Conservation (phyloP, 30 jellyfish, hydroid and myxozoan species). For the Turritopsis dohrnii region DNA sequence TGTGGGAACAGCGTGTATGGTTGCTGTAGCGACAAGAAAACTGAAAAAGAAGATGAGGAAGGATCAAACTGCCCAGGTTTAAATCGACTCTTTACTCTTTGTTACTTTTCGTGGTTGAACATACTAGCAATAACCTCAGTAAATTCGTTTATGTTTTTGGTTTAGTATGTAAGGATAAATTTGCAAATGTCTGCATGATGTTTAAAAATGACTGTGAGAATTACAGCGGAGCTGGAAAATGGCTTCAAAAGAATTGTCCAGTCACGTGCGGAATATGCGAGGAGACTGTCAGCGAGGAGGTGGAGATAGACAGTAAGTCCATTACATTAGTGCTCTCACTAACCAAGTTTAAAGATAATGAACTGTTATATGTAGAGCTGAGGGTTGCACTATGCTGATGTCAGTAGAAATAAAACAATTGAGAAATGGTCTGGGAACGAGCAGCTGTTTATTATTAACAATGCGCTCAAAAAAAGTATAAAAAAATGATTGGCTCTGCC, state of each 20-base stretch:
- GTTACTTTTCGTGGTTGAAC: background rate
- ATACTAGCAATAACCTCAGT: background rate
- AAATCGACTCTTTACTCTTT: background rate
- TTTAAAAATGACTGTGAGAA: background rate
- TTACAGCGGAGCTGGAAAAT: background rate
- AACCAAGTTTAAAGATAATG: no score
- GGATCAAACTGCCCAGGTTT: background rate
- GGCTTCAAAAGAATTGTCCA: background rate
- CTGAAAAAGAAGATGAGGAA: background rate
- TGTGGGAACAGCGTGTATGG: background rate
- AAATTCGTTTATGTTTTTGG: background rate
- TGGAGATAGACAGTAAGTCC: no score
- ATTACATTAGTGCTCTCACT: no score
- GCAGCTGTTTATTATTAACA: no score
- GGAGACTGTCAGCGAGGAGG: background rate
- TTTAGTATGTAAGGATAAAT: background rate
- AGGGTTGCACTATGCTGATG: no score
- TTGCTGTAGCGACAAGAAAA: background rate
- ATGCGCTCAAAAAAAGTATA: no score
- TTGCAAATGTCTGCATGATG: background rate
- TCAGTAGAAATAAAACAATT: no score
- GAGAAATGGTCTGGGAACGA: no score
- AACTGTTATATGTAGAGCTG: no score
- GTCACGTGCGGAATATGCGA: background rate
- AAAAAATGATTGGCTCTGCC: no score